Conservation (phyloP, 2,797 vertebrate species). For the Emydoidea blandingii region DNA sequence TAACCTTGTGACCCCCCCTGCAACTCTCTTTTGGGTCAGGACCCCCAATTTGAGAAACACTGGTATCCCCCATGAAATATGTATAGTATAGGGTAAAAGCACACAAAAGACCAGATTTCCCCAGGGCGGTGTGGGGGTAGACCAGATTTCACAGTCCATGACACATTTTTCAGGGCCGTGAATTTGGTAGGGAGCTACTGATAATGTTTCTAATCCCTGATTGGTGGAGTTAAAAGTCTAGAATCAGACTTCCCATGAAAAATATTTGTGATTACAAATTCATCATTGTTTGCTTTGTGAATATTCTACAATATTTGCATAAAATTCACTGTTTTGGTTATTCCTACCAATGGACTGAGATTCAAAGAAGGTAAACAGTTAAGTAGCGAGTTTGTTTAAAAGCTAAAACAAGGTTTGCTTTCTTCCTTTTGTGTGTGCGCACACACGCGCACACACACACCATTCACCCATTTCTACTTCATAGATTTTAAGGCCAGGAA, state of each 20-base stretch:
- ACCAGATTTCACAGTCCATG: too few relatives aligned
- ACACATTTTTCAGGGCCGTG: too few relatives aligned
- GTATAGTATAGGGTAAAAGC: too few relatives aligned
- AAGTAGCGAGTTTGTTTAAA: neutral
- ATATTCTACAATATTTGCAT: neutral
- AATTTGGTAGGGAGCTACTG: too few relatives aligned
- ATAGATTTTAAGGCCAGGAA: neutral
- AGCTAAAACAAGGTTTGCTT: neutral
- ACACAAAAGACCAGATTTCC: too few relatives aligned
- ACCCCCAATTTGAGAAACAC: too few relatives aligned
- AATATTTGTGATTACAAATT: neutral
- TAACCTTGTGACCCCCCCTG: too few relatives aligned
- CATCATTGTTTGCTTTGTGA: neutral
- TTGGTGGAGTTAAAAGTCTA: neutral
- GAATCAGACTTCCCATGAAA: neutral
- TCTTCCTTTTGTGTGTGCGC: neutral
- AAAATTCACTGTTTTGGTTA: neutral
- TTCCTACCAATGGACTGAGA: neutral
- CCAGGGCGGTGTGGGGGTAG: too few relatives aligned
- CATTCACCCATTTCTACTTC: neutral
- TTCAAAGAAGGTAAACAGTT: neutral
- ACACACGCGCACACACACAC: neutral
- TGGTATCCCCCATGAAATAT: too few relatives aligned
- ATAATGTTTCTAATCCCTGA: neutral
- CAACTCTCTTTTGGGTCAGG: too few relatives aligned